phyloP scores from a whole-genome alignment of 2,888 invertebrate genomes.

The Aspidiotus destructor region DNA sequence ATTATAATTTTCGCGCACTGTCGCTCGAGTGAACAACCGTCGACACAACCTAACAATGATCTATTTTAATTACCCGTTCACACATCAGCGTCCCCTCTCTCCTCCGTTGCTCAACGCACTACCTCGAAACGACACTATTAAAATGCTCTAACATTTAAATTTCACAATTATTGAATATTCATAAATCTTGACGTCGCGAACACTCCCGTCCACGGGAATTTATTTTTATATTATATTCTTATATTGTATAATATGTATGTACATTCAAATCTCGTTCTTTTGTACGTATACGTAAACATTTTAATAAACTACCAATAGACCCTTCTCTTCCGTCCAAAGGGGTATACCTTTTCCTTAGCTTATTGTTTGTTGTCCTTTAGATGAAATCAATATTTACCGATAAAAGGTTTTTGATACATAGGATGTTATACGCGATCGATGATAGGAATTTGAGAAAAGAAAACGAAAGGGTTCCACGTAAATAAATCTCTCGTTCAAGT shows the following conservation, averaged over 20 bases:
- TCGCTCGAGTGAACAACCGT: too few species aligned
- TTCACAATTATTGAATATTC: background rate
- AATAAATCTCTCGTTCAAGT: slow-evolving; percentile 17
- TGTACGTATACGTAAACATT: background rate
- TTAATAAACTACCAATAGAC: background rate
- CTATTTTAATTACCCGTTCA: too few species aligned
- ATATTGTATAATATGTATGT: background rate
- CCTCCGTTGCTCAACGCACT: too few species aligned
- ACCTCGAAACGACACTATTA: too few species aligned
- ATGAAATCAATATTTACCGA: slow-evolving; percentile 12
- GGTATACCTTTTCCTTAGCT: too few species aligned
- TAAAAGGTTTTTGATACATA: slow-evolving; percentile 12
- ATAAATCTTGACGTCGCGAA: slow-evolving; percentile 2
- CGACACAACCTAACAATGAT: background rate
- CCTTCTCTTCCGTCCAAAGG: background rate
- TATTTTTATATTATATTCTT: background rate
- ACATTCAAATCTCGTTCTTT: background rate
- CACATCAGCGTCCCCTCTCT: too few species aligned
- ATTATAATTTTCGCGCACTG: too few species aligned
- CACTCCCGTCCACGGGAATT: background rate
- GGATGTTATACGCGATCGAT: slow-evolving; percentile 5
- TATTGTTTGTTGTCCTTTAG: too few species aligned
- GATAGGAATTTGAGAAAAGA: slow-evolving; percentile 1
- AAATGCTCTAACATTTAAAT: too few species aligned
- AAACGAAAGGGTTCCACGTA: slow-evolving; percentile 15